Evolutionary conservation across 2,113 vertebrate genomes (phyloP), one percentile per base, ranked within the genome.

Genomic region (Garra rufa): DNA sequence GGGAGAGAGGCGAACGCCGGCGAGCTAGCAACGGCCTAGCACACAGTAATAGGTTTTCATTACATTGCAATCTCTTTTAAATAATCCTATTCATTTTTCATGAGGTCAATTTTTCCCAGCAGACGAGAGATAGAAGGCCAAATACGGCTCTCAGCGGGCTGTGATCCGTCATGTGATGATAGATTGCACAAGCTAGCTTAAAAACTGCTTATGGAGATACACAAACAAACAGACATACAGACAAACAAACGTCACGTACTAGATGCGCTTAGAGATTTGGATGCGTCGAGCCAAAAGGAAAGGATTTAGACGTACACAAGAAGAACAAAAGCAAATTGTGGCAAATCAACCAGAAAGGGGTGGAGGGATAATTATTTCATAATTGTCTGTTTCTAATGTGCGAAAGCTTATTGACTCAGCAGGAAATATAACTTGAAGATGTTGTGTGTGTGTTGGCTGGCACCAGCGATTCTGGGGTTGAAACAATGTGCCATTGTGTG

Each of bases 51-150:
- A 82, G 83, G 77, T 87, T 87, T 87, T 89, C 82, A 85, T 85
- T 85, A 82, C 80, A 80, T 43, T 74, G 69, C 85, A 76, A 73
- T 83, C 80, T 65, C 87, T 81, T 71, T 87, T 65, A 86, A 82
- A 89, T 83, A 83, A 89, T 85, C 70, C 80, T 76, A 81, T 87
- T 77, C 4, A 84, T 83, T 82, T 88, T 90, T 90, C 86, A 93
- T 91, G 70, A 81, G 82, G 78, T 75, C 84, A 85, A 84, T 80
- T 85, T 86, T 85, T 83, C 81, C 88, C 48, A 83, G 71, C 41
- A 75, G 73, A 73, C 52, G 65, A 83, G 70, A 70, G 61, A 55
- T 76, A 65, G n/a, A 85, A 34, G 67, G 82, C 70, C 48, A 74
- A 57, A 81, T 15, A 15, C 30, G 5, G 41, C 34, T 59, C 74